Conservation (phyloP, 2,797 vertebrate species). For the Fistularia commersonii region DNA sequence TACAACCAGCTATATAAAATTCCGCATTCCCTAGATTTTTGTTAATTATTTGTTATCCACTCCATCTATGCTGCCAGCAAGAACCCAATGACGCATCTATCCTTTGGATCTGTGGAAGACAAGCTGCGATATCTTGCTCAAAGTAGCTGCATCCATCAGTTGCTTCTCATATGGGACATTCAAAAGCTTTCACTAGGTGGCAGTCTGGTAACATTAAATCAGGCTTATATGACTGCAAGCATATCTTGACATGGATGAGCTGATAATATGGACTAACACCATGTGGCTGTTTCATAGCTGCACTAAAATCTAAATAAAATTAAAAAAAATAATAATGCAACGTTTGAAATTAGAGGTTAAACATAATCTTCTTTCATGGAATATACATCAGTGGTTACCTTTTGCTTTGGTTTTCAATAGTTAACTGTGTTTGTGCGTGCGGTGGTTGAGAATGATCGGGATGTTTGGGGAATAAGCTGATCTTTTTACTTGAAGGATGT, state of each 20-base stretch:
- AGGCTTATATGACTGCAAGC: constrained; percentile 10
- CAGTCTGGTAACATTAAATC: constrained; percentile 76
- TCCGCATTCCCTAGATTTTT: not conserved
- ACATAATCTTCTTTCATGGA: no score
- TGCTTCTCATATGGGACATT: constrained; percentile 29
- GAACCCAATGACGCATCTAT: constrained; percentile 27
- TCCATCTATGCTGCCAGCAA: constrained; percentile 7
- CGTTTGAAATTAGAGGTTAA: not conserved
- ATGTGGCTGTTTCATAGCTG: constrained; percentile 46
- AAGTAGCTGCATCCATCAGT: constrained; percentile 38
- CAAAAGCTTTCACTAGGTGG: constrained; percentile 77
- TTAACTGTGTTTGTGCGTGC: no score
- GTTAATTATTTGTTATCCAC: no score
- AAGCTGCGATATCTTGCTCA: constrained; percentile 38
- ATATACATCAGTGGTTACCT: no score
- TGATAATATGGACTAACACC: constrained; percentile 57
- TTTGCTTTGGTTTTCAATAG: no score
- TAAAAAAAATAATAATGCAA: constrained; percentile 7
- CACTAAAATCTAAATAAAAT: not conserved
- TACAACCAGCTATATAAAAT: constrained; percentile 10
- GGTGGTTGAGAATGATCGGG: not conserved
- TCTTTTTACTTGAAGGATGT: constrained; percentile 56
- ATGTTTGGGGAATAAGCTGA: not conserved
- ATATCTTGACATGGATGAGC: constrained; percentile 36
- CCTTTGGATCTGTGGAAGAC: constrained; percentile 22